Percentiles rank a stretch among this genome's conserved stretches.
These are phyloP conservation scores for Xiphorhynchus elegans DNA, from an alignment of 2,113 vertebrate genomes.

Conservation along the genomic window DNA sequence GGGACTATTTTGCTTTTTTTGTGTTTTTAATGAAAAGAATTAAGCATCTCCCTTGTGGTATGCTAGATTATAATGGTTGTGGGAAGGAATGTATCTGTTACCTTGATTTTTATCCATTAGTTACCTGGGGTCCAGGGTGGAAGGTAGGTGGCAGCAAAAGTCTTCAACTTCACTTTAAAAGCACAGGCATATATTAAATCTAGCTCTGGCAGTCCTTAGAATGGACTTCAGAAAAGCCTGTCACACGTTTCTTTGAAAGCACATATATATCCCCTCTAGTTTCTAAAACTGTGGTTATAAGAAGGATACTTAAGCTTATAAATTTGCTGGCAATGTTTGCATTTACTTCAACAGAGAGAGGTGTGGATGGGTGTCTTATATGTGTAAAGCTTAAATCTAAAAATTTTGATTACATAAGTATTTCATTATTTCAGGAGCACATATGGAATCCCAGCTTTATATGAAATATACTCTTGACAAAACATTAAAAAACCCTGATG, in stretches of 20 bases:
- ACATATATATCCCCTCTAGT: background rate
- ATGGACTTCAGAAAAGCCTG: background rate
- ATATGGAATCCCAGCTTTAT: background rate
- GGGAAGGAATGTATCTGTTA: background rate
- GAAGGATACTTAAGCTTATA: background rate
- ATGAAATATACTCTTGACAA: background rate
- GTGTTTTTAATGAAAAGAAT: background rate
- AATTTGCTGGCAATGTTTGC: background rate
- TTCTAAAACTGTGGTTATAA: background rate
- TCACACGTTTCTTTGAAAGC: fast-evolving
- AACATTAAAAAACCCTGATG: background rate
- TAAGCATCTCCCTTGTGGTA: background rate
- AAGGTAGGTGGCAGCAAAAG: slow-evolving; percentile 42
- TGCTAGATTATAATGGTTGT: background rate
- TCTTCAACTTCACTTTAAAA: background rate
- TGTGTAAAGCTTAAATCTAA: background rate
- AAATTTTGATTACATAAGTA: background rate
- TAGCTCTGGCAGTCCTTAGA: background rate
- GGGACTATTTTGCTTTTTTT: background rate
- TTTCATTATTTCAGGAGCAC: background rate
- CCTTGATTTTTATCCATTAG: background rate
- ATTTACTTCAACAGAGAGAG: background rate
- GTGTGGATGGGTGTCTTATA: background rate
- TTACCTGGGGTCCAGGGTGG: background rate
- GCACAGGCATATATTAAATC: background rate